A percentile compares a stretch with the other conserved stretches of the same genome.
phyloP scores from a whole-genome alignment of 2,113 vertebrate species.

The Burhinus bistriatus region DNA sequence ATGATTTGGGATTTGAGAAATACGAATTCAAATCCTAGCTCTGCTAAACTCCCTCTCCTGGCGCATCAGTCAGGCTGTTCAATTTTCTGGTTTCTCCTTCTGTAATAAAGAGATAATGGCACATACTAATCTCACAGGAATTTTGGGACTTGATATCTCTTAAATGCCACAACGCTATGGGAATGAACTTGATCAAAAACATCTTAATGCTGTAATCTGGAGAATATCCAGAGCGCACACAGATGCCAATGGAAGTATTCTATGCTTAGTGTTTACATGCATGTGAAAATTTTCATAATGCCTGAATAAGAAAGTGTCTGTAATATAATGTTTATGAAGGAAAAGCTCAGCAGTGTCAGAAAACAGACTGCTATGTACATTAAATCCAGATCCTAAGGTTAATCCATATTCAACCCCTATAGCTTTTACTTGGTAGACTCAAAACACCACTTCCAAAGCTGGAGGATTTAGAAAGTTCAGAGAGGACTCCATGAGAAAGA shows the following conservation, averaged over 20 bases:
- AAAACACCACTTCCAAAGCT: background rate
- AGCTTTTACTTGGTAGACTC: background rate
- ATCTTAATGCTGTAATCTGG: background rate
- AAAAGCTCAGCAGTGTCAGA: background rate
- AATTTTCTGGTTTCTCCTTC: slow-evolving; percentile 39
- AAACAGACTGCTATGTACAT: background rate
- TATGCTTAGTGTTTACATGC: background rate
- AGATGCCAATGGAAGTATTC: background rate
- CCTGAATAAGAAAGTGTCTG: background rate
- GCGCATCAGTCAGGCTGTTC: slow-evolving; percentile 3
- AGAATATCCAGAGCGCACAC: background rate
- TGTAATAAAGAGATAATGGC: slow-evolving; percentile 52
- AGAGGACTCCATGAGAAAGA: background rate
- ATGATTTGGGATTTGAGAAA: slow-evolving; percentile 23
- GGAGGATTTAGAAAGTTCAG: background rate
- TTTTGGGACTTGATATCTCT: background rate
- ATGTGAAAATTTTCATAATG: background rate
- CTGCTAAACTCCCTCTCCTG: background rate
- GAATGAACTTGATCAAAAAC: slow-evolving; percentile 26
- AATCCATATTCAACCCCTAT: background rate
- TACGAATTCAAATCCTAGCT: background rate
- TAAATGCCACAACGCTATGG: background rate
- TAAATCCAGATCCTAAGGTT: background rate
- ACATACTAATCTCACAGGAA: slow-evolving; percentile 24
- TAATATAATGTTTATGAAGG: background rate